Conservation (phyloP, 2,797 vertebrate species). For the Capromys pilorides region DNA sequence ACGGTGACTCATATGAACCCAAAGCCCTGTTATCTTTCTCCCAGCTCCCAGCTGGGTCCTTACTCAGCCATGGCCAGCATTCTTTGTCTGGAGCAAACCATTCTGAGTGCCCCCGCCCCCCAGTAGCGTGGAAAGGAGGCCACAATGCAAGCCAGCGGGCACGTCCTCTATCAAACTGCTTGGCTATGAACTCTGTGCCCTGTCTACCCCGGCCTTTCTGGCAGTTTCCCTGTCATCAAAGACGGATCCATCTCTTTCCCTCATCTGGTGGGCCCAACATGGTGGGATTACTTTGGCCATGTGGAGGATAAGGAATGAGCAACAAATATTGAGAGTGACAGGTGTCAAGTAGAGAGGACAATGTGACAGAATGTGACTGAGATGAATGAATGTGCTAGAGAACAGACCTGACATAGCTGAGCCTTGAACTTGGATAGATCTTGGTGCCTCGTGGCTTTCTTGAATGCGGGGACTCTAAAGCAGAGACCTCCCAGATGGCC, state of each 20-base stretch:
- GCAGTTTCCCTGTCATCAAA: not conserved
- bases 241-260: not conserved
- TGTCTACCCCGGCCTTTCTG: not conserved
- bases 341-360: not conserved
- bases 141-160: not conserved
- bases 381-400: not conserved
- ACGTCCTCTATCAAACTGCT: too few species aligned
- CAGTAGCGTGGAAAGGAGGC: not conserved
- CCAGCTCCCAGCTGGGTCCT: not conserved
- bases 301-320: not conserved
- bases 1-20: not conserved
- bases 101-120: rapidly evolving
- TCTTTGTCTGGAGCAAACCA: not conserved
- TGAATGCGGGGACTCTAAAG: not conserved
- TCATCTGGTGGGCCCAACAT: rapidly evolving
- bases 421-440: not conserved
- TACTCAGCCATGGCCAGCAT: not conserved
- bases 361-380: not conserved
- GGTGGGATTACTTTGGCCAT: not conserved
- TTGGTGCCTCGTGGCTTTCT: too few species aligned
- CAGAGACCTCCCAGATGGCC: not conserved
- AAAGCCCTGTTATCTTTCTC: not conserved
- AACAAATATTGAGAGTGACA: not conserved
- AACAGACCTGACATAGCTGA: not conserved
- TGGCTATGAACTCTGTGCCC: not conserved